These are phyloP conservation scores for Megalops cyprinoides DNA, from an alignment of 2,797 vertebrate genomes.

Conservation along the genomic window DNA sequence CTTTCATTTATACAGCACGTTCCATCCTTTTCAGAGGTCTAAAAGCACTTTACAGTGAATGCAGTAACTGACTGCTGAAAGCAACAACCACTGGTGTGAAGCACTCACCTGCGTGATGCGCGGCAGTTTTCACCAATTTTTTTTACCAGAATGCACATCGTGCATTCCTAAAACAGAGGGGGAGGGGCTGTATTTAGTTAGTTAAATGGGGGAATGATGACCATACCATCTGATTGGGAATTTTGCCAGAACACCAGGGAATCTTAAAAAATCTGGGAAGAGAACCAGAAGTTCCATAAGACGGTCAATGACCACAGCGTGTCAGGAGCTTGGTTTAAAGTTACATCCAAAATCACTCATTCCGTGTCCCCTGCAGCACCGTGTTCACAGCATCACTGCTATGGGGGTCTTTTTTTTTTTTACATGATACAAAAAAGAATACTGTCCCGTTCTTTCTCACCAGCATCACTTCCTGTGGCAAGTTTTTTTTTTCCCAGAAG, in stretches of 20 bases:
- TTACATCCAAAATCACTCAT: too few species aligned
- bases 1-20: background rate
- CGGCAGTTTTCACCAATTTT: background rate
- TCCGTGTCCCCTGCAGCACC: background rate
- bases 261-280: too few species aligned
- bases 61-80: background rate
- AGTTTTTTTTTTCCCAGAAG: background rate
- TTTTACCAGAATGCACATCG: background rate
- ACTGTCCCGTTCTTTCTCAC: background rate
- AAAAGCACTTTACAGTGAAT: conserved; percentile 3
- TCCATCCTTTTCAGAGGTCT: background rate
- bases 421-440: background rate
- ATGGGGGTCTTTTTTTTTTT: background rate
- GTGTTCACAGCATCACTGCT: background rate
- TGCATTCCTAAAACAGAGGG: background rate
- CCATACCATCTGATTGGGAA: too few species aligned
- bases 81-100: background rate
- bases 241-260: too few species aligned
- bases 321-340: background rate
- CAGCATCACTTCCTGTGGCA: background rate
- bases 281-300: too few species aligned
- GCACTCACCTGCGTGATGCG: conserved; percentile 13
- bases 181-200: background rate
- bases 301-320: too few species aligned
- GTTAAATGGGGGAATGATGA: too few species aligned